A percentile compares a stretch with the other conserved stretches of the same genome.
phyloP scores from a whole-genome alignment of 2,113 vertebrate genomes.

The Oryzias melastigma region DNA sequence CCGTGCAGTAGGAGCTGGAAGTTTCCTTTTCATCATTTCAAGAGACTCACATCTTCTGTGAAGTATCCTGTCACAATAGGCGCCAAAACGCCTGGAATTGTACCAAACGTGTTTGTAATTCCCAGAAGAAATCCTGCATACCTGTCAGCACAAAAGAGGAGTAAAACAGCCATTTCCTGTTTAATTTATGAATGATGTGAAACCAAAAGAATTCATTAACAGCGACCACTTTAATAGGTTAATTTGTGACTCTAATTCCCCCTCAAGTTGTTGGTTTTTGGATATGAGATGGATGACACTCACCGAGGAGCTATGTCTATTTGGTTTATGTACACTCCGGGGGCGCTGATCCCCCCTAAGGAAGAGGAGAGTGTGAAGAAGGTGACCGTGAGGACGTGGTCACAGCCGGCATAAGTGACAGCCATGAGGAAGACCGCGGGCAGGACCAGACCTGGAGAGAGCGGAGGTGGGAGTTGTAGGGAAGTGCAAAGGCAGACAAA shows the following conservation, averaged over 20 bases:
- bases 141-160: constrained; percentile 28
- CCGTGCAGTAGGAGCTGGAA: neutral
- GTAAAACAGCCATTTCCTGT: neutral
- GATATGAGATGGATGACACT: neutral
- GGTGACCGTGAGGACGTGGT: constrained; percentile 61
- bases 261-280: too few relatives aligned
- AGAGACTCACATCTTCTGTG: constrained; percentile 69
- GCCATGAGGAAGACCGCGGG: constrained; percentile 64
- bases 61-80: constrained; percentile 73
- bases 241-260: too few relatives aligned
- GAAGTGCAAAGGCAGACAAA: neutral
- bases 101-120: constrained; percentile 81
- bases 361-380: constrained; percentile 71
- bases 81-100: constrained; percentile 71
- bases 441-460: constrained; percentile 65
- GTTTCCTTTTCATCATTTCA: neutral
- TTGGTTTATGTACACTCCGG: constrained; percentile 81
- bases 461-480: neutral
- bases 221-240: too few relatives aligned
- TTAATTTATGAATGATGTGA: too few relatives aligned
- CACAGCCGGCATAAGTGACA: constrained; percentile 69
- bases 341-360: constrained; percentile 56
- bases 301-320: constrained; percentile 83
- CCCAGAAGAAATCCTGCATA: constrained; percentile 77
- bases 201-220: too few relatives aligned